These are phyloP conservation scores for Aurelia sp. DNA, from an alignment of 30 jellyfish, hydroid and myxozoan genomes.

Conservation along the genomic window DNA sequence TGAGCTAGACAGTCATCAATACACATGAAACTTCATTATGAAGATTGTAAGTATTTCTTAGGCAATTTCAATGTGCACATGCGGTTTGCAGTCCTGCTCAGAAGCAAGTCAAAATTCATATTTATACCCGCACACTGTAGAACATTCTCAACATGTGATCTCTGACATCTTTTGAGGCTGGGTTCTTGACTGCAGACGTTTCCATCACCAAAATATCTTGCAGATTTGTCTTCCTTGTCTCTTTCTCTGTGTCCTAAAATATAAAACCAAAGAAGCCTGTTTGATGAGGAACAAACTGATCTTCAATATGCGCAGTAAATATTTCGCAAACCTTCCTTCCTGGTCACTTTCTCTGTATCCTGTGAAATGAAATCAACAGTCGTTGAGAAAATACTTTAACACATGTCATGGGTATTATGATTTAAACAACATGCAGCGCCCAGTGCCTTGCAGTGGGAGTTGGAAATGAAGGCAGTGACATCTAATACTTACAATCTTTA, in stretches of 20 bases:
- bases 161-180: slow-evolving; percentile 64
- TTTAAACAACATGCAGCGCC: no score
- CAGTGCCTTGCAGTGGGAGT: background rate
- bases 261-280: background rate
- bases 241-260: slow-evolving; percentile 16
- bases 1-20: no score
- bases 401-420: no score
- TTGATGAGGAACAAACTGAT: background rate
- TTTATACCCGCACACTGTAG: slow-evolving; percentile 64
- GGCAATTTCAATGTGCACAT: background rate
- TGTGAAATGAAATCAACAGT: no score
- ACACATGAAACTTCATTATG: background rate
- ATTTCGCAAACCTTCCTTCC: no score
- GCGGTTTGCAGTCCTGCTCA: no score
- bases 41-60: background rate
- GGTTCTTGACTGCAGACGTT: slow-evolving; percentile 27
- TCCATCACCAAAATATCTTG: slow-evolving; percentile 32
- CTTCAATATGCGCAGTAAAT: no score
- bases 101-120: no score
- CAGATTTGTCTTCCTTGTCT: background rate
- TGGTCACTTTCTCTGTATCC: no score
- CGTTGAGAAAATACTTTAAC: no score
- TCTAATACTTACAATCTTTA: slow-evolving; percentile 15
- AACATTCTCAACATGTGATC: slow-evolving; percentile 58
- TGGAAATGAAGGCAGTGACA: background rate